Conservation (phyloP, 2,888 invertebrate genomes). For the Meganola albula region DNA sequence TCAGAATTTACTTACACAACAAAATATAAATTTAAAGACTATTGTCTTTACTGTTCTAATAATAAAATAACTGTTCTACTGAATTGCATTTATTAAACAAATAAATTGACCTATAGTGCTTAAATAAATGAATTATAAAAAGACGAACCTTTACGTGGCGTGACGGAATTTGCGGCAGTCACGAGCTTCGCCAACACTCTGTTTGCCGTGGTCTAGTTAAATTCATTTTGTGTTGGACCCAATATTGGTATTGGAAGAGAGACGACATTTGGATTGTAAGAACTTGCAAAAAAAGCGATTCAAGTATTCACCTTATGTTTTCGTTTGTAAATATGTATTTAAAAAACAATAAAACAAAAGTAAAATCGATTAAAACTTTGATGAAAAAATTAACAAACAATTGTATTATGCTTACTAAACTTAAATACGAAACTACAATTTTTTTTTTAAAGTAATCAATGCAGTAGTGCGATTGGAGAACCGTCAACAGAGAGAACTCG, state of each 20-base stretch:
- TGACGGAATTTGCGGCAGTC: conserved; percentile 54
- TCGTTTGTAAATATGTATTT: neutral
- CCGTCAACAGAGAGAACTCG: conserved; percentile 20
- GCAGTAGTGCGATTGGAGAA: conserved; percentile 16
- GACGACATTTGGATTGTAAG: conserved; percentile 12
- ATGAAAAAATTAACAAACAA: too few species aligned
- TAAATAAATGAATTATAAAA: too few species aligned
- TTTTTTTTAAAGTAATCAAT: conserved; percentile 9
- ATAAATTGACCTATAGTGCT: too few species aligned
- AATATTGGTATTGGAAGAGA: conserved; percentile 29
- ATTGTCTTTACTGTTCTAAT: too few species aligned
- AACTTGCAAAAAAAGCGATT: too few species aligned
- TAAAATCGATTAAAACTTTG: too few species aligned
- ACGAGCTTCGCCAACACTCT: conserved; percentile 45
- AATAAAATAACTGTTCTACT: too few species aligned
- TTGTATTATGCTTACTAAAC: too few species aligned
- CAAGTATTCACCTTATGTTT: neutral
- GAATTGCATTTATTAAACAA: too few species aligned
- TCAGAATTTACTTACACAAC: too few species aligned
- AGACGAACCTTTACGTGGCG: conserved; percentile 53
- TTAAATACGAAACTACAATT: conserved; percentile 5
- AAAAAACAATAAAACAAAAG: neutral
- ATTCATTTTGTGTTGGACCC: conserved; percentile 23
- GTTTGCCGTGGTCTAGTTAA: conserved; percentile 23
- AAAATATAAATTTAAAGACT: too few species aligned